These are phyloP conservation scores for Petaurus breviceps DNA, from an alignment of 2,113 vertebrate genomes.

Conservation along the genomic window DNA sequence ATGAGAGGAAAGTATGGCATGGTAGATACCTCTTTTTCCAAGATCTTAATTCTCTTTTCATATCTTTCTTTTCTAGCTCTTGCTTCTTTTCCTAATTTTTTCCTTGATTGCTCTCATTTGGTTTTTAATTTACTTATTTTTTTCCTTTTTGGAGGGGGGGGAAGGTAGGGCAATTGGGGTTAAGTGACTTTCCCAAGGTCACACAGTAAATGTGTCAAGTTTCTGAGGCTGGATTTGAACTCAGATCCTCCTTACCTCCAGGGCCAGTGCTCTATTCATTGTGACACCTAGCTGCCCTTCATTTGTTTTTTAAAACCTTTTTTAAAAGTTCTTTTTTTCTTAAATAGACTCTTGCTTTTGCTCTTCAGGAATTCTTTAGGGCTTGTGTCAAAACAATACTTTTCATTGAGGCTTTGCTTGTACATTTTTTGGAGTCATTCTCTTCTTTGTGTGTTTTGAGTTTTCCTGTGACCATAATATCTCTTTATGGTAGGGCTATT, in stretches of 20 bases:
- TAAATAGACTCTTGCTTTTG: neutral
- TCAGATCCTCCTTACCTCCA: too few species aligned
- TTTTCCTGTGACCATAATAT: too few species aligned
- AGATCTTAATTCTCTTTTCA: neutral
- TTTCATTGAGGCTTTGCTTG: neutral
- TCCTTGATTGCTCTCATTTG: neutral
- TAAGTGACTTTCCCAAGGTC: too few species aligned
- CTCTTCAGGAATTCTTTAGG: neutral
- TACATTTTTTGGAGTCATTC: neutral
- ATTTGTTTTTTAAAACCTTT: neutral
- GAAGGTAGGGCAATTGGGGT: too few species aligned
- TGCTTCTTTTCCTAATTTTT: neutral
- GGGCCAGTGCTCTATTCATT: too few species aligned
- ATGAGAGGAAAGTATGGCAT: neutral
- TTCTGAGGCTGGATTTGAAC: too few species aligned
- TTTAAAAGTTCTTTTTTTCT: neutral
- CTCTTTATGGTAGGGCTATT: too few species aligned
- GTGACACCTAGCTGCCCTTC: too few species aligned
- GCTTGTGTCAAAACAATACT: neutral
- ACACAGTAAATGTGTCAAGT: too few species aligned
- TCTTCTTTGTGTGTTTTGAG: too few species aligned
- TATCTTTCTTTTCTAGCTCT: neutral
- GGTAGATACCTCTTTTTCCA: neutral
- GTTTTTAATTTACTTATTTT: neutral
- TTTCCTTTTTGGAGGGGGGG: too few species aligned